A percentile compares a stretch with the other conserved stretches of the same genome.
These are phyloP conservation scores for Drosophila paucipuncta DNA, from an alignment of 2,888 invertebrate species.

Conservation along the genomic window DNA sequence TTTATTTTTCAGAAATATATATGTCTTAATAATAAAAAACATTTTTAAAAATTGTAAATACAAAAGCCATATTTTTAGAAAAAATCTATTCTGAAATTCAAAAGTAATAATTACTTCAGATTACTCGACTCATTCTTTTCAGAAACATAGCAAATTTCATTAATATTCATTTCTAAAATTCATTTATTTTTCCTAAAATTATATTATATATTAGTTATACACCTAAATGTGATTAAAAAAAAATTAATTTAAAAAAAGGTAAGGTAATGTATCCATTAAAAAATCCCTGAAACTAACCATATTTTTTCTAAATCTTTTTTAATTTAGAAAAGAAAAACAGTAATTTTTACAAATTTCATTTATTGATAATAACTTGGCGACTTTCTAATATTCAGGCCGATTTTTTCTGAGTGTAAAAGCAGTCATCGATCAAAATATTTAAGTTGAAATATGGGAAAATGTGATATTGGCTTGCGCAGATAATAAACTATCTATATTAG, in stretches of 20 bases:
- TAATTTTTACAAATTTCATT: neutral
- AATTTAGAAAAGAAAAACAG: neutral
- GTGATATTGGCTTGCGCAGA: neutral
- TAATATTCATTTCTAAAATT: neutral
- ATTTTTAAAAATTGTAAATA: neutral
- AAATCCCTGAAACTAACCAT: neutral
- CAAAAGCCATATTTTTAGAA: neutral
- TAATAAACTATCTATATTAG: neutral
- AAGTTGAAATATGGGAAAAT: neutral
- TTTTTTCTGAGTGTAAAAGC: neutral
- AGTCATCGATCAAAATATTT: neutral
- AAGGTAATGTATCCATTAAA: neutral
- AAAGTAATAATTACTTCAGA: neutral
- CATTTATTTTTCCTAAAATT: neutral
- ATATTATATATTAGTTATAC: neutral
- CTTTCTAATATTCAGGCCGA: neutral
- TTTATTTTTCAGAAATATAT: neutral
- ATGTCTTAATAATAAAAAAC: neutral
- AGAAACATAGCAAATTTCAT: no score
- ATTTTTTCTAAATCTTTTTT: neutral
- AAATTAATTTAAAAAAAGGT: neutral
- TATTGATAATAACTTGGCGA: neutral
- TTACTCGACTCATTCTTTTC: no score
- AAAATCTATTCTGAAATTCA: neutral
- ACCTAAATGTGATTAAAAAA: neutral